Conservation (phyloP, 1,140 invertebrate species). For the Octopus bimaculoides region DNA sequence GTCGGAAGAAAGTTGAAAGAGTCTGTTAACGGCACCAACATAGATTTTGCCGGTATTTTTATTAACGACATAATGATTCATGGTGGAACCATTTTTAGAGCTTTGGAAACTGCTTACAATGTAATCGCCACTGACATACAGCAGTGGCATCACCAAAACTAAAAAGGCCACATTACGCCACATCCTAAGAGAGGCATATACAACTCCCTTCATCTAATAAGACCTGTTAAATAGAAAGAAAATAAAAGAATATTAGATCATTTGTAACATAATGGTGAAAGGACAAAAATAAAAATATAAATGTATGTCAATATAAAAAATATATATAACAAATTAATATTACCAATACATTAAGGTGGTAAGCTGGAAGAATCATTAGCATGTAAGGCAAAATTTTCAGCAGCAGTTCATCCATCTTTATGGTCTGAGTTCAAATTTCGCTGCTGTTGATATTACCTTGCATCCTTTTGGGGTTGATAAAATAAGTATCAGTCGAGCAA, state of each 20-base stretch:
- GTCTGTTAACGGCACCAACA: slow-evolving; percentile 87
- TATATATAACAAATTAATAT: not conserved
- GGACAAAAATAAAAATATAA: not conserved
- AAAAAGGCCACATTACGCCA: not conserved
- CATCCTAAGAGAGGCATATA: slow-evolving; percentile 2
- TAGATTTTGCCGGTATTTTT: slow-evolving; percentile 88
- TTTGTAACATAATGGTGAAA: not conserved
- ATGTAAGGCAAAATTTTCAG: not conserved
- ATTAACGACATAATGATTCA: slow-evolving; percentile 84
- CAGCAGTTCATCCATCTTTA: not conserved
- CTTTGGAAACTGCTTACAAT: slow-evolving; percentile 25
- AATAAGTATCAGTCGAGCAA: no score
- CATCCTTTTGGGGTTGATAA: no score
- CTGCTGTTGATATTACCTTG: no score
- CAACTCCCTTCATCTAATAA: not conserved
- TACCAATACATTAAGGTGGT: not conserved
- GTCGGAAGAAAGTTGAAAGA: slow-evolving; percentile 87
- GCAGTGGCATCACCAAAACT: not conserved
- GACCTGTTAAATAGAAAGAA: not conserved
- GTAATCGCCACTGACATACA: not conserved
- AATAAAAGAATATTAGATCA: not conserved
- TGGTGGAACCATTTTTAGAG: slow-evolving; percentile 56
- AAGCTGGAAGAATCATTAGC: not conserved
- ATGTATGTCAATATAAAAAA: not conserved
- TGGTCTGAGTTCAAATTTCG: no score